phyloP scores from a whole-genome alignment of 2,888 invertebrate species.

The Lasioglossum leucozonium region DNA sequence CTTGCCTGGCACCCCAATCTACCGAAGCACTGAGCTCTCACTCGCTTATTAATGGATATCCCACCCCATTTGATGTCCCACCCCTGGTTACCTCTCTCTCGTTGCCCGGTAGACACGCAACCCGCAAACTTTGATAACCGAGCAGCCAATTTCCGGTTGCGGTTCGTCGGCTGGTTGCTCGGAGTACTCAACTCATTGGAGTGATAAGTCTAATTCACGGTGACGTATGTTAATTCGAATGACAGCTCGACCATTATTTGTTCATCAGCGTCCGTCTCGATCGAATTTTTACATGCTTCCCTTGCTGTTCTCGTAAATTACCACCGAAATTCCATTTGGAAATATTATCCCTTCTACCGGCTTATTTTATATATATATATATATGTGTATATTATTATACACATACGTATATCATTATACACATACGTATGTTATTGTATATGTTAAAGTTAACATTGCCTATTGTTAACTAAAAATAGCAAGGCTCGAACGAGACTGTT shows the following conservation, averaged over 20 bases:
- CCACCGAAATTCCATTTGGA: background rate
- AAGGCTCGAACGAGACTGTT: too few species aligned
- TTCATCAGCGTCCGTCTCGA: background rate
- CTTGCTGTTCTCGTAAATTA: background rate
- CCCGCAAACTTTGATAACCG: constrained; percentile 84
- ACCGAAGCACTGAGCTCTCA: constrained; percentile 75
- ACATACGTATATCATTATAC: too few species aligned
- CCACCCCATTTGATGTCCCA: constrained; percentile 66
- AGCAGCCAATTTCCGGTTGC: constrained; percentile 85
- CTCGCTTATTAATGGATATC: constrained; percentile 84
- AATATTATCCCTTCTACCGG: background rate
- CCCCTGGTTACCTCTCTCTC: constrained; percentile 57
- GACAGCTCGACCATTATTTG: constrained; percentile 25
- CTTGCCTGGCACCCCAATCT: constrained; percentile 77
- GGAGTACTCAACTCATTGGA: constrained; percentile 76
- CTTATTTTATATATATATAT: too few species aligned
- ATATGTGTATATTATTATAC: too few species aligned
- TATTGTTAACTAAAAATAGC: background rate
- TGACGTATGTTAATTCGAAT: constrained; percentile 70
- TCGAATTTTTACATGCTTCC: background rate
- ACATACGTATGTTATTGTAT: too few species aligned
- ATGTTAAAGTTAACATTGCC: too few species aligned
- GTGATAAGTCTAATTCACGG: constrained; percentile 74
- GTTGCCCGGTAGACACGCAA: constrained; percentile 82
- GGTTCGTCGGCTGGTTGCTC: constrained; percentile 78